Percentiles rank a stretch among this genome's conserved stretches.
Evolutionary conservation across 2,797 vertebrate genomes (phyloP).

Genomic region (Oceanodroma leucorhoa): DNA sequence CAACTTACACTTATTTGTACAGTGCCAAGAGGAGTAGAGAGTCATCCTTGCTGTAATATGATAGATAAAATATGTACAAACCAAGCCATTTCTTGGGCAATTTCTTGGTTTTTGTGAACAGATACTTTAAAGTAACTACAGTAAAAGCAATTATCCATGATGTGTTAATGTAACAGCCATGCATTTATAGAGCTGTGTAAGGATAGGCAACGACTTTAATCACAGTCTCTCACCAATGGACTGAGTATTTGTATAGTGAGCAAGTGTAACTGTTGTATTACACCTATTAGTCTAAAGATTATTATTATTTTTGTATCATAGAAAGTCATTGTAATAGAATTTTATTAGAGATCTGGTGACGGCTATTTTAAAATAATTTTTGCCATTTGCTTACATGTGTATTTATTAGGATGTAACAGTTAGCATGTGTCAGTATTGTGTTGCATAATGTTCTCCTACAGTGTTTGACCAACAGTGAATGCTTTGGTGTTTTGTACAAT

Average conservation of each 20-base stretch:
- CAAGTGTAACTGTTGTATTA: constrained; percentile 14
- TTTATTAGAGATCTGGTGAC: background rate
- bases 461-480: constrained; percentile 18
- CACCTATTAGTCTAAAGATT: background rate
- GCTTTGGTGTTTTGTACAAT: constrained; percentile 39
- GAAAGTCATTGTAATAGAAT: background rate
- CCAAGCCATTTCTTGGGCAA: background rate
- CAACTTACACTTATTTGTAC: background rate
- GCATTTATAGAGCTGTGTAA: background rate
- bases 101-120: constrained; percentile 15
- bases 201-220: background rate
- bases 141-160: background rate
- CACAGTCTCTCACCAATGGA: background rate
- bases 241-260: constrained; percentile 1
- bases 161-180: background rate
- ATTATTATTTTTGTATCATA: constrained; percentile 41
- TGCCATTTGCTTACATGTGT: background rate
- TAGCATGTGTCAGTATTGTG: constrained; percentile 26
- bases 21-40: background rate
- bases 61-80: background rate
- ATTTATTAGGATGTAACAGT: constrained; percentile 23
- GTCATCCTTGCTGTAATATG: background rate
- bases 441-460: background rate
- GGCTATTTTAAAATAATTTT: background rate
- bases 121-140: constrained; percentile 18